Conservation (phyloP, 2,888 invertebrate genomes). For the Meteorus cinctellus region DNA sequence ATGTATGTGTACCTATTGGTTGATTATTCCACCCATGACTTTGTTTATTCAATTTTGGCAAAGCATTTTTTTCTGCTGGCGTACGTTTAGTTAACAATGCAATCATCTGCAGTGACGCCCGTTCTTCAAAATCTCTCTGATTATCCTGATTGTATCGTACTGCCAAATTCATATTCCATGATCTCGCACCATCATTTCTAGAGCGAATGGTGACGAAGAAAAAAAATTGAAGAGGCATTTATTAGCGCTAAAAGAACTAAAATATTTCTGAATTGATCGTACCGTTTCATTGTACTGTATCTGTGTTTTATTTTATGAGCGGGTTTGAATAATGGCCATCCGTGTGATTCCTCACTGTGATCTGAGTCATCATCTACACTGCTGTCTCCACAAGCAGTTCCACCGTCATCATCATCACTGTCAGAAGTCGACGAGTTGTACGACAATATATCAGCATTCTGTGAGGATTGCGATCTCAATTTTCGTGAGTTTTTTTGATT, state of each 20-base stretch:
- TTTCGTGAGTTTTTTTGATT: constrained; percentile 60
- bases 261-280: not conserved
- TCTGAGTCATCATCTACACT: constrained; percentile 66
- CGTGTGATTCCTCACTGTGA: constrained; percentile 66
- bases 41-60: constrained; percentile 34
- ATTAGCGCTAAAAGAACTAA: not conserved
- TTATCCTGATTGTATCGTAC: constrained; percentile 92
- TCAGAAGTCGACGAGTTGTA: constrained; percentile 62
- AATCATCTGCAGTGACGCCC: constrained; percentile 81
- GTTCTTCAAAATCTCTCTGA: constrained; percentile 89
- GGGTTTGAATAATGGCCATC: constrained; percentile 53
- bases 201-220: not conserved
- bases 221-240: not conserved
- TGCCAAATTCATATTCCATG: constrained; percentile 85
- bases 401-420: constrained; percentile 64
- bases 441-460: constrained; percentile 61
- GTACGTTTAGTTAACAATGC: constrained; percentile 76
- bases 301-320: constrained; percentile 55
- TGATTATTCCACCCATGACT: constrained; percentile 56
- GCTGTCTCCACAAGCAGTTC: constrained; percentile 61
- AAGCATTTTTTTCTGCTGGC: constrained; percentile 55
- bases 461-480: constrained; percentile 59
- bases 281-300: constrained; percentile 59
- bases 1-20: constrained; percentile 60
- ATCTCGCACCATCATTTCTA: constrained; percentile 75